Conservation (phyloP, 1,140 invertebrate genomes). For the Drosophila novamexicana region DNA sequence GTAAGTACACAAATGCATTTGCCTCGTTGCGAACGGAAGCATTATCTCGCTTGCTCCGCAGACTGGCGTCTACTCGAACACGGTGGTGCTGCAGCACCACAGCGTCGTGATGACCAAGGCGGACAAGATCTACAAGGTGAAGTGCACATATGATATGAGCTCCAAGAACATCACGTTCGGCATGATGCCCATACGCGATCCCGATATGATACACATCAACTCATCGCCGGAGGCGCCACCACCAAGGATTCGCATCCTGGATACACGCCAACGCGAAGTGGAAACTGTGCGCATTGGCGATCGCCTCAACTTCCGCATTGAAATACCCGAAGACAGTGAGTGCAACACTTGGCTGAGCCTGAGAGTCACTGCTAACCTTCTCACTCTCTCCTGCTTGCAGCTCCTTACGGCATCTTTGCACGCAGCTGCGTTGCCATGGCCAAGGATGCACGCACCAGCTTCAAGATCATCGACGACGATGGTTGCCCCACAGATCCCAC, state of each 20-base stretch:
- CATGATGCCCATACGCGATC: slow-evolving; percentile 98
- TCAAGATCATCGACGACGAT: slow-evolving; percentile 97
- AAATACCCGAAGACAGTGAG: slow-evolving; percentile 98
- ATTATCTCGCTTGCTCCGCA: slow-evolving; percentile 84
- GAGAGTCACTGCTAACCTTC: too few relatives aligned
- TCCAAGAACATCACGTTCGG: slow-evolving; percentile 98
- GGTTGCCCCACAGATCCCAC: slow-evolving; percentile 96
- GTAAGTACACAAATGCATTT: slow-evolving; percentile 86
- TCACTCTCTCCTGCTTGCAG: slow-evolving; percentile 84
- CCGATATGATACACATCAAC: slow-evolving; percentile 97
- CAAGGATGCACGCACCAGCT: slow-evolving; percentile 97
- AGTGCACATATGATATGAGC: slow-evolving; percentile 98
- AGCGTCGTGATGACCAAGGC: slow-evolving; percentile 98
- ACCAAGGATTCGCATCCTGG: slow-evolving; percentile 96
- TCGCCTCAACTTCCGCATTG: slow-evolving; percentile 96
- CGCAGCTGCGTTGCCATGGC: slow-evolving; percentile 98
- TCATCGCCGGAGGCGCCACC: slow-evolving; percentile 97
- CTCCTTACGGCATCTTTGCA: slow-evolving; percentile 97
- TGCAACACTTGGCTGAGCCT: slow-evolving; percentile 45
- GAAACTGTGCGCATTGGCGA: slow-evolving; percentile 97
- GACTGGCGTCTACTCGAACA: slow-evolving; percentile 97
- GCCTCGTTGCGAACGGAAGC: too few relatives aligned
- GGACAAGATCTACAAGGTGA: slow-evolving; percentile 98
- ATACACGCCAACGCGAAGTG: slow-evolving; percentile 93
- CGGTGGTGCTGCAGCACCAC: slow-evolving; percentile 97